Conservation (phyloP, 30 jellyfish, hydroid and myxozoan species). For the Clytia hemisphaerica region DNA sequence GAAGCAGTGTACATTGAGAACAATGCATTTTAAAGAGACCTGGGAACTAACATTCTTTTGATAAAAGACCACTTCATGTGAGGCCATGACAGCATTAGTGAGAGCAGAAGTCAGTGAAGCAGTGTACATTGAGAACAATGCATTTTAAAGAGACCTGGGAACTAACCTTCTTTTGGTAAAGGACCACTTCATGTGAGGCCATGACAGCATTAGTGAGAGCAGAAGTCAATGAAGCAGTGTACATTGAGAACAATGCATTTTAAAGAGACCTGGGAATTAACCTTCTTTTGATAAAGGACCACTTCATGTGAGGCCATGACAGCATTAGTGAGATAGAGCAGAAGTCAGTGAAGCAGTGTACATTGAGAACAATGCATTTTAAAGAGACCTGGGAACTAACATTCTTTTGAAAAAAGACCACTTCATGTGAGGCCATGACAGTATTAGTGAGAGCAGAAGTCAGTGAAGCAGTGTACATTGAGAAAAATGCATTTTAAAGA, state of each 20-base stretch:
- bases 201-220: slow-evolving; percentile 30
- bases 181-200: slow-evolving; percentile 7
- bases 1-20: slow-evolving; percentile 90
- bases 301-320: background rate
- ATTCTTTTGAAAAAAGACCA: slow-evolving; percentile 47
- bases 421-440: background rate
- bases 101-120: slow-evolving; percentile 80
- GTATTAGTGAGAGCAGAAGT: slow-evolving; percentile 52
- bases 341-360: slow-evolving; percentile 81
- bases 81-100: background rate
- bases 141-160: too few relatives aligned
- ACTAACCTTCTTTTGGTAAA: slow-evolving; percentile 68
- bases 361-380: too few relatives aligned
- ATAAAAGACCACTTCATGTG: slow-evolving; percentile 22
- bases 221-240: slow-evolving; percentile 76
- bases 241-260: slow-evolving; percentile 81
- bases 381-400: too few relatives aligned
- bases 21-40: too few relatives aligned
- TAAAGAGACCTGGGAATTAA: background rate
- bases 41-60: slow-evolving; percentile 76
- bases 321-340: slow-evolving; percentile 29
- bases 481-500: too few relatives aligned
- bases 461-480: slow-evolving; percentile 86
- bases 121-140: slow-evolving; percentile 78
- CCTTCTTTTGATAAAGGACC: slow-evolving; percentile 58